Evolutionary conservation across 2,113 vertebrate genomes (phyloP).

Genomic region (Toxotes chatareus): DNA sequence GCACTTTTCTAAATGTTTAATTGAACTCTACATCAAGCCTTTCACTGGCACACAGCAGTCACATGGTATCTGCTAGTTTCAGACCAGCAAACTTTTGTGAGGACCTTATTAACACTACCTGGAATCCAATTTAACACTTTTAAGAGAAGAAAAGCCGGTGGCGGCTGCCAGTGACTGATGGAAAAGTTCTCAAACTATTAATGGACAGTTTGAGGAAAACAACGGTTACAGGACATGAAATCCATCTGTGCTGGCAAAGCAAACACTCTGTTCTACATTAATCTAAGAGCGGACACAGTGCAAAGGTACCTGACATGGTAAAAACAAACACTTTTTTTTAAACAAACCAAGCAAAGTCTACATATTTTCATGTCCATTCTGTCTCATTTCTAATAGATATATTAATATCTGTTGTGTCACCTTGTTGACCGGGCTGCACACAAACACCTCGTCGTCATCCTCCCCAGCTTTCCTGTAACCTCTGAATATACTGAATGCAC

Average conservation of each 20-base stretch:
- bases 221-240: constrained; percentile 11
- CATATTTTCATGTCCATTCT: neutral
- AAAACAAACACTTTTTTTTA: constrained; percentile 1
- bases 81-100: neutral
- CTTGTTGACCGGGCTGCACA: constrained; percentile 59
- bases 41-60: constrained; percentile 32
- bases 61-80: neutral
- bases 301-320: neutral
- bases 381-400: neutral
- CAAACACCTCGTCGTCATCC: constrained; percentile 78
- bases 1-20: constrained; percentile 3
- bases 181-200: constrained; percentile 18
- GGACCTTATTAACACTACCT: constrained; percentile 27
- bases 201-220: constrained; percentile 10
- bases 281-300: neutral
- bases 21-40: constrained; percentile 50
- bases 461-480: constrained; percentile 70
- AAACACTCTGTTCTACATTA: constrained; percentile 4
- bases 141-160: constrained; percentile 15
- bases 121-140: constrained; percentile 46
- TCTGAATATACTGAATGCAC: constrained; percentile 63
- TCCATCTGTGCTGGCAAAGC: constrained; percentile 22
- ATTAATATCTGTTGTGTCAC: constrained; percentile 52
- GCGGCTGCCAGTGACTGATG: constrained; percentile 7
- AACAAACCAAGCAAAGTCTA: neutral